Percentiles rank a stretch among this genome's conserved stretches.
phyloP scores from a whole-genome alignment of 1,140 invertebrate species.

The Drosophila nikananu region DNA sequence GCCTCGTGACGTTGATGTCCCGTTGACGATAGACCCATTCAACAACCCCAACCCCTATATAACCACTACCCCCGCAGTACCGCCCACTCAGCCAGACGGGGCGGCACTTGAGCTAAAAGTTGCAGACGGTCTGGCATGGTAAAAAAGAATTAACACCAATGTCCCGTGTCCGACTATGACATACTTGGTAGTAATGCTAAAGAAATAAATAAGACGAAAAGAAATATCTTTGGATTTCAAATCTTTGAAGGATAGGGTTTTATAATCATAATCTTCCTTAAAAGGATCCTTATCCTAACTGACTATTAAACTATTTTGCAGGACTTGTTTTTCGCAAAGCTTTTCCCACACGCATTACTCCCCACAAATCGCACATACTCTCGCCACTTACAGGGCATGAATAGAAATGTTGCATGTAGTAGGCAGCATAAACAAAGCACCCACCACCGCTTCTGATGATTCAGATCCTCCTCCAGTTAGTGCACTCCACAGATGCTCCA shows the following conservation, averaged over 20 bases:
- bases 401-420: slow-evolving; percentile 37
- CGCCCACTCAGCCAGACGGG: slow-evolving; percentile 50
- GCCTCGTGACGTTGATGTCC: slow-evolving; percentile 46
- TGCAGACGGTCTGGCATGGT: slow-evolving; percentile 58
- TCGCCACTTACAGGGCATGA: slow-evolving; percentile 7
- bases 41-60: slow-evolving; percentile 3
- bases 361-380: not conserved
- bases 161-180: slow-evolving; percentile 3
- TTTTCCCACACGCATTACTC: no score
- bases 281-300: not conserved
- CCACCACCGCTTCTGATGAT: slow-evolving; percentile 23
- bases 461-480: slow-evolving; percentile 46
- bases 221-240: not conserved
- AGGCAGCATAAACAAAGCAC: slow-evolving; percentile 57
- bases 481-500: slow-evolving; percentile 65
- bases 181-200: not conserved
- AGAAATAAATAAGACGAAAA: not conserved
- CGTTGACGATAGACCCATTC: slow-evolving; percentile 37
- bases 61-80: slow-evolving; percentile 16
- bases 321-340: no score
- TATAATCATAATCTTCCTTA: not conserved
- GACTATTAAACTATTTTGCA: no score
- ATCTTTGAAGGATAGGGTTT: not conserved
- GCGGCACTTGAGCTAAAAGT: slow-evolving; percentile 68
- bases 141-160: slow-evolving; percentile 21